Evolutionary conservation across 2,797 vertebrate genomes (phyloP), one percentile per base, ranked within the genome.

Genomic region (Schizothorax lantsangensis): DNA sequence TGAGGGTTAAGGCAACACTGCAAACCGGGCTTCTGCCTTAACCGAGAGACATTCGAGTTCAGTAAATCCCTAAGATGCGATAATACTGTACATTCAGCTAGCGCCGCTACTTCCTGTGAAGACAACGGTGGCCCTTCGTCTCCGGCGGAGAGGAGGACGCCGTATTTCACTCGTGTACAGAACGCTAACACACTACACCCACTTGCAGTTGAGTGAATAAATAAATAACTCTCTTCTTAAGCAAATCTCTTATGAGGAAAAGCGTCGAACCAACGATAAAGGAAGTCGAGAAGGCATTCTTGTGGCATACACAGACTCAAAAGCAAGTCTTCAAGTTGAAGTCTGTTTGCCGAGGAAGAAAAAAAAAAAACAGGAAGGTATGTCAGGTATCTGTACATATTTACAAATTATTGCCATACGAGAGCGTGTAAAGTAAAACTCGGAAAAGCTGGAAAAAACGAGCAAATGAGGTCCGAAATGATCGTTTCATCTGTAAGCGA

Each of bases 371-470:
- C 79, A 75, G 78, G 77, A 77, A 81, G 78, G 62, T 81, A 80
- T 68, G 62, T 78, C 64, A 10, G 81, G 38, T 94, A 92, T 95
- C 93, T 96, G 90, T 92, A 93, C 92, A 93, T 92, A 92, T 92
- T 92, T 96, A 96, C 96, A 97, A 95, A 96, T 97, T 97, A 97
- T 97, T 97, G 97, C 96, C 96, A 95, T 95, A 78, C n/a, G 75
- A 89, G 88, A 88, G 79, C 66, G 77, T 36, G 81, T 72, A 69
- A 81, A 75, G 47, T 30, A 33, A 15, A 66, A 66, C 62, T 77
- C 17, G 4, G 68, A 9, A 77, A 75, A 75, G 26, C 26, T 17
- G 23, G 5, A 4, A 30, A 57, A 57, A 38, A 54, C 0, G 0
- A 54, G 52, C 49, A 33, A 36, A 38, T 10, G 10, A 23, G 21